Conservation (phyloP, 2,888 invertebrate genomes). For the Pyrochroa serraticornis region DNA sequence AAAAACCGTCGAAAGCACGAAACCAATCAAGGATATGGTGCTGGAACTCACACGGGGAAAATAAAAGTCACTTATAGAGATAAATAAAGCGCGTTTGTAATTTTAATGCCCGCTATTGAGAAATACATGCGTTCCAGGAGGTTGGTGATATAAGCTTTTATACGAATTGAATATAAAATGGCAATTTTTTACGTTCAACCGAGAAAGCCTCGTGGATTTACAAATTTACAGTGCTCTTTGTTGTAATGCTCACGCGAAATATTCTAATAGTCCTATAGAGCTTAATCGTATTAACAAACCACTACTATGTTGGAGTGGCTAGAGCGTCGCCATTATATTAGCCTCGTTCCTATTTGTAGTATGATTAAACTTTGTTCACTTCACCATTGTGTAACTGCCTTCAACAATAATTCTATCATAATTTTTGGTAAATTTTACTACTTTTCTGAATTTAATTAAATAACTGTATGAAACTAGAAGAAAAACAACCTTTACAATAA, state of each 20-base stretch:
- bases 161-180: not conserved
- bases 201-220: too few relatives aligned
- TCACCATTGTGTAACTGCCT: not conserved
- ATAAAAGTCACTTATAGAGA: slow-evolving; percentile 43
- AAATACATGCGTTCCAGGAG: slow-evolving; percentile 10
- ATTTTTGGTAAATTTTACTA: too few relatives aligned
- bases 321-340: slow-evolving; percentile 10
- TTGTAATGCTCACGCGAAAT: not conserved
- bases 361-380: slow-evolving; percentile 12
- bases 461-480: too few relatives aligned
- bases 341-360: slow-evolving; percentile 11
- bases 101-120: slow-evolving; percentile 30
- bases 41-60: slow-evolving; percentile 37
- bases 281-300: slow-evolving; percentile 16
- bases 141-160: slow-evolving; percentile 8
- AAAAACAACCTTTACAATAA: too few relatives aligned
- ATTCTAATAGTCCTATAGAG: slow-evolving; percentile 15
- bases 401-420: slow-evolving; percentile 4
- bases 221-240: too few relatives aligned
- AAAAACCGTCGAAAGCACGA: slow-evolving; percentile 35
- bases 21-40: slow-evolving; percentile 39
- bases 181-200: not conserved
- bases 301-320: slow-evolving; percentile 10
- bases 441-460: too few relatives aligned
- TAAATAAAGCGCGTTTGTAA: slow-evolving; percentile 37